A percentile compares a stretch with the other conserved stretches of the same genome.
These are phyloP conservation scores for Pelecanus crispus DNA, from an alignment of 2,113 vertebrate genomes.

Conservation along the genomic window DNA sequence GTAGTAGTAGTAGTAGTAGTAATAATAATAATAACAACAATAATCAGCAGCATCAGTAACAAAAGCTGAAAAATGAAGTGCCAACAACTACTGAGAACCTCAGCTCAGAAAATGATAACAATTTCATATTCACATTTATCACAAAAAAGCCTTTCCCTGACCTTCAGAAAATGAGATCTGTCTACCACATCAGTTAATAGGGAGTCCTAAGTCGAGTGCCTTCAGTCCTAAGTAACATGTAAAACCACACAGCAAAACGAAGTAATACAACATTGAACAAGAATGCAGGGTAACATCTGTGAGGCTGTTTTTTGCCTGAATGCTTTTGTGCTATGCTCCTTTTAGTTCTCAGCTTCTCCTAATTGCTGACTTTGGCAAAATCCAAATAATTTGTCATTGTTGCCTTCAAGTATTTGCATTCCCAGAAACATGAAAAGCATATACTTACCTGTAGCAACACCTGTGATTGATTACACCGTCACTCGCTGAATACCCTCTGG, in stretches of 20 bases:
- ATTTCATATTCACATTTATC: not conserved
- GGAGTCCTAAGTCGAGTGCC: not conserved
- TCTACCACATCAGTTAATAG: not conserved
- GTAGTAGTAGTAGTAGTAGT: not conserved
- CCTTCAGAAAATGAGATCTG: slow-evolving; percentile 46
- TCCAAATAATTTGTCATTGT: not conserved
- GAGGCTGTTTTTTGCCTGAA: not conserved
- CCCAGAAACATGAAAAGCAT: not conserved
- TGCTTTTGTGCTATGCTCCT: not conserved
- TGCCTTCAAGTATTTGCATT: not conserved
- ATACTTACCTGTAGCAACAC: slow-evolving; percentile 51
- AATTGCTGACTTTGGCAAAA: slow-evolving; percentile 3
- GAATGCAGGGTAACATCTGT: slow-evolving; percentile 26
- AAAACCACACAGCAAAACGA: not conserved
- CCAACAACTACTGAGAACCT: not conserved
- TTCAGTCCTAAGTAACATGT: not conserved
- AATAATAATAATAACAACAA: not conserved
- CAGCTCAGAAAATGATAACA: not conserved
- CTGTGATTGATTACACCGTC: slow-evolving; percentile 14
- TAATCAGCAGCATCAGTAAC: not conserved
- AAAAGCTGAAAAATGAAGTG: not conserved
- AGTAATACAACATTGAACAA: not conserved
- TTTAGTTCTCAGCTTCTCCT: not conserved
- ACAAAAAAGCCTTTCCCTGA: slow-evolving; percentile 55
- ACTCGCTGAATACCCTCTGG: slow-evolving; percentile 17